phyloP scores from a whole-genome alignment of 2,797 vertebrate genomes.

The Rhabdomys pumilio region DNA sequence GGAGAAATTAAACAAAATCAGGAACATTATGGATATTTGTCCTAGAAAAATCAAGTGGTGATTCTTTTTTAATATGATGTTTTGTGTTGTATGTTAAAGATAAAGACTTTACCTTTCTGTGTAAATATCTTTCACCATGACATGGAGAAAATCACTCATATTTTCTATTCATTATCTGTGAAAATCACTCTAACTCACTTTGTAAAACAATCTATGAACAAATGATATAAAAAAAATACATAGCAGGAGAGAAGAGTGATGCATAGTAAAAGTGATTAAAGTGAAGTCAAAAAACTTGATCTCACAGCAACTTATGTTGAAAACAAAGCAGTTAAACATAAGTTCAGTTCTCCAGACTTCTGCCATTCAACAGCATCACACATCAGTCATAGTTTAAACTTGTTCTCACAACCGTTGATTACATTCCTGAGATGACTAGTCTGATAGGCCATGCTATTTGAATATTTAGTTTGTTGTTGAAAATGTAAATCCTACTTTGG shows the following conservation, averaged over 20 bases:
- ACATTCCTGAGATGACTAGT: slow-evolving; percentile 78
- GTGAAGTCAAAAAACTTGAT: slow-evolving; percentile 83
- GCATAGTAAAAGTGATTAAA: slow-evolving; percentile 80
- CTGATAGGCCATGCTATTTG: slow-evolving; percentile 62
- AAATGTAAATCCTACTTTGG: slow-evolving; percentile 77
- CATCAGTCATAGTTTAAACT: slow-evolving; percentile 77
- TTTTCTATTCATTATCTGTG: slow-evolving; percentile 39
- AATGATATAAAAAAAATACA: slow-evolving; percentile 67
- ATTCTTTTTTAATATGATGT: slow-evolving; percentile 30
- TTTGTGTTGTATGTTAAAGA: slow-evolving; percentile 40
- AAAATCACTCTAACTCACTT: slow-evolving; percentile 68
- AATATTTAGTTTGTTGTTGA: slow-evolving; percentile 81
- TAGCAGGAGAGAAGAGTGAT: slow-evolving; percentile 44
- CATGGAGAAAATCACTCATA: slow-evolving; percentile 59
- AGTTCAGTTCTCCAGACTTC: slow-evolving; percentile 75
- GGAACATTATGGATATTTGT: neutral
- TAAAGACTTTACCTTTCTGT: slow-evolving; percentile 62
- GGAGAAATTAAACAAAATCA: slow-evolving; percentile 51
- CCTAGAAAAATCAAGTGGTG: slow-evolving; percentile 29
- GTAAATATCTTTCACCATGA: slow-evolving; percentile 68
- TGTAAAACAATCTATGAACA: slow-evolving; percentile 58
- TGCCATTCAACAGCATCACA: slow-evolving; percentile 49
- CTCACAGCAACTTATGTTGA: slow-evolving; percentile 74
- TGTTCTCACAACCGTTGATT: slow-evolving; percentile 71
- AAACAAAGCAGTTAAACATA: slow-evolving; percentile 79